Conservation (phyloP, 2,888 invertebrate species). For the Galerucella calmariensis region DNA sequence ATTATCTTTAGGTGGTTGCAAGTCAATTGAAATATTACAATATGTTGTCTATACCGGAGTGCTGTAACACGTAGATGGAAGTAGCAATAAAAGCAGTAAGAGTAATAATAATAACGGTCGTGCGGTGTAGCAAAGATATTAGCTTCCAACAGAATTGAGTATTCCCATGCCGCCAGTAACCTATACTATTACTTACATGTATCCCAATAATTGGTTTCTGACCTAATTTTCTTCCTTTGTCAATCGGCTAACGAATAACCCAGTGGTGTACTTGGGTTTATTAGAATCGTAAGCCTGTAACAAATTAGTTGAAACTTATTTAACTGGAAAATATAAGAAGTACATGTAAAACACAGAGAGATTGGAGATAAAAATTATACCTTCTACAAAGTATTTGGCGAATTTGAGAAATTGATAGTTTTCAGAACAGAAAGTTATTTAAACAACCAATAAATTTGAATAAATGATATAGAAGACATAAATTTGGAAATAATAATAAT, state of each 20-base stretch:
- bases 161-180: constrained; percentile 19
- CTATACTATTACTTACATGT: constrained; percentile 31
- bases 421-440: too few relatives aligned
- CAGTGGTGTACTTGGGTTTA: not conserved
- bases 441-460: too few relatives aligned
- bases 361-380: too few relatives aligned
- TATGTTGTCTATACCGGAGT: not conserved
- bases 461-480: too few relatives aligned
- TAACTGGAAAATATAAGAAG: too few relatives aligned
- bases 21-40: not conserved
- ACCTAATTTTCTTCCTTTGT: constrained; percentile 29
- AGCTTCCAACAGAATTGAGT: constrained; percentile 28
- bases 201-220: constrained; percentile 35
- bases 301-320: too few relatives aligned
- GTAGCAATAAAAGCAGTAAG: constrained; percentile 3
- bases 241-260: not conserved
- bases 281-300: too few relatives aligned
- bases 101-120: constrained; percentile 30
- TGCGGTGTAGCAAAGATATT: constrained; percentile 24
- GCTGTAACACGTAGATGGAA: not conserved
- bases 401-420: too few relatives aligned
- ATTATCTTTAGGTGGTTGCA: too few relatives aligned
- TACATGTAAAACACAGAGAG: too few relatives aligned
- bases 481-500: too few relatives aligned
- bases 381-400: too few relatives aligned